These are phyloP conservation scores for Panzeria rudis DNA, from an alignment of 2,888 invertebrate genomes.

Conservation along the genomic window DNA sequence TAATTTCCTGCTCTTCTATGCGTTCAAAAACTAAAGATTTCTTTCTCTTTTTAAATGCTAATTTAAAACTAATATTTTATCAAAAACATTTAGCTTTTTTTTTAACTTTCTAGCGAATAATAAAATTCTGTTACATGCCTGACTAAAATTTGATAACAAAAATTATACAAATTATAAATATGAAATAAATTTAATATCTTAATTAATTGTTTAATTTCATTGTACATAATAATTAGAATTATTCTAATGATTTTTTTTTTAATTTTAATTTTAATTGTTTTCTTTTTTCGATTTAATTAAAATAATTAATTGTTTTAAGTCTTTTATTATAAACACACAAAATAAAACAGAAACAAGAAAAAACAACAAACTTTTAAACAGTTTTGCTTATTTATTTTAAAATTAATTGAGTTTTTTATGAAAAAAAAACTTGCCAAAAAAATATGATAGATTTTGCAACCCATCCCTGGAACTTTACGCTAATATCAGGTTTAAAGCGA, in stretches of 20 bases:
- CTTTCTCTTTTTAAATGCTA: too few species aligned
- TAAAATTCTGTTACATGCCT: slow-evolving; percentile 36
- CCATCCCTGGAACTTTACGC: too few species aligned
- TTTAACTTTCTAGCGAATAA: background rate
- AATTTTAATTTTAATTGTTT: slow-evolving; percentile 52
- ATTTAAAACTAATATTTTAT: background rate
- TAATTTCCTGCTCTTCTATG: too few species aligned
- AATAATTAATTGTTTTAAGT: slow-evolving; percentile 63
- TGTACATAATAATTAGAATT: slow-evolving; percentile 50
- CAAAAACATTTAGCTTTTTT: background rate
- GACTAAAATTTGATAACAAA: slow-evolving; percentile 20
- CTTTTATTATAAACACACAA: slow-evolving; percentile 64
- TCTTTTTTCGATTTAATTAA: slow-evolving; percentile 59
- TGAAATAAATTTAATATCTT: slow-evolving; percentile 25
- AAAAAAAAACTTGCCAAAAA: background rate
- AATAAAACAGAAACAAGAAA: slow-evolving; percentile 56
- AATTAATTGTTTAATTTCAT: slow-evolving; percentile 56
- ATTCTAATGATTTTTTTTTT: slow-evolving; percentile 53
- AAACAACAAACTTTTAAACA: slow-evolving; percentile 54
- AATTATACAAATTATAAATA: slow-evolving; percentile 16
- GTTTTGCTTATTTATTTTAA: slow-evolving; percentile 71
- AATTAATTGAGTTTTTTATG: background rate
- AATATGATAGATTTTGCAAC: too few species aligned
- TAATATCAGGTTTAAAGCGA: too few species aligned
- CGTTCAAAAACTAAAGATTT: too few species aligned